Evolutionary conservation across 2,113 vertebrate genomes (phyloP), one percentile per base, ranked within the genome.

Genomic region (Nettapus auritus): DNA sequence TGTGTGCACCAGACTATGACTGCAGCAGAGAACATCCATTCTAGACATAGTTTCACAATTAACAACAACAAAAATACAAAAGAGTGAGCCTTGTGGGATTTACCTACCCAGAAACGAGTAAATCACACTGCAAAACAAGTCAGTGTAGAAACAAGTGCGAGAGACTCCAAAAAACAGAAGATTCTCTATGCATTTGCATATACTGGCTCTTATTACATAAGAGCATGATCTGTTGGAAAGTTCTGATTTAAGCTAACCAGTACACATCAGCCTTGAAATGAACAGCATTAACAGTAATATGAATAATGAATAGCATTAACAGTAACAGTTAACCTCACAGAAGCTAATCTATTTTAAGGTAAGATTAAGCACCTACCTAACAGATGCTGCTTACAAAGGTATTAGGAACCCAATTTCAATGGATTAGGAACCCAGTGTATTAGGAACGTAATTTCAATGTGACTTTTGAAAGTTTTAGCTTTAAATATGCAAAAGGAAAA

Each of bases 401-500:
- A 82, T 75, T 78, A 78, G 86, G 53, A 95, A 85, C 13, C 36
- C n/a, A 80, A 56, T 23, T 76, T 69, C 33, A 82, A 11, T 6
- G 20, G 53, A 82, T 75, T 78, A 78, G 86, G 53, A 95, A 85
- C 16, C 34, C n/a, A 80, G 56, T 23, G 56, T 56, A 78, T 75
- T 78, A 78, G 84, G 50, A 95, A 85, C 13, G 31, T 28, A 80
- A 60, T 23, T 76, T 69, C 34, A 82, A 13, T 21, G 40, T 57
- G 12, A 52, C 26, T 85, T 92, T 5, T 18, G 3, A 48, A 81
- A 91, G 13, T 56, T 63, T 83, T 64, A 55, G 48, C 50, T 88
- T 97, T 84, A 94, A 86, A 86, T 81, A 90, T 34, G 67, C 21
- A 42, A 88, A 96, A 95, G 73, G 71, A 92, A 83, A 92, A 33